Evolutionary conservation across 2,888 invertebrate species (phyloP), one percentile per base, ranked within the genome.

Genomic region (Cactoblastis cactorum): DNA sequence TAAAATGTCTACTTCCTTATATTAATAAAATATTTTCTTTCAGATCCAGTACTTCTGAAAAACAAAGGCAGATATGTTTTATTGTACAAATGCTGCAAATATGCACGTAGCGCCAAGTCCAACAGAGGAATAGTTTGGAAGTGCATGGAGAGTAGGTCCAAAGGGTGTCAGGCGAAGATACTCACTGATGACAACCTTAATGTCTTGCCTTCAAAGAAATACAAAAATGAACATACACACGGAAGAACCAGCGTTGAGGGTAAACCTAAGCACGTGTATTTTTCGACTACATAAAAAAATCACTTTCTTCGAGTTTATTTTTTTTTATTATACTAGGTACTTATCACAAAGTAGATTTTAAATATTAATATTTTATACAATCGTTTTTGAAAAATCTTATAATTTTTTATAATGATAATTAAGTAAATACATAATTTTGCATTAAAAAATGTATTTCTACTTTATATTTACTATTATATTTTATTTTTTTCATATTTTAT

Each of bases 91-190:
- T 69, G 65, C 1, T 77, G 71, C 53, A 79, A 80, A 0, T 87
- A 69, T 58, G 64, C 69, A 0, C 70, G 77, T 53, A 69, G 79
- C 45, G 62, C 83, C 0, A 86, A 78, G 47, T 86, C 88, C 0
- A 88, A 85, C 54, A 86, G 81, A 37, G 88, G 88, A 0, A 71
- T 68, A 0, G 81, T 83, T 0, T 89, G 88, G 88, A 86, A 81
- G 51, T 89, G 88, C 54, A 69, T 76, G 0, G 63, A 68, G 1
- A 80, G 76, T 48, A 86, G 86, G 59, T 59, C 65, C 0, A 80
- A 82, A 0, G 74, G 72, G 0, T 89, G 88, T 49, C 69, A 75
- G 12, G 83, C 76, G 0, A 69, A 64, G 1, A 45, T 84, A 5
- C 76, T 75, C 0, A 88, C 88, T 0, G 87, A 87, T 57, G 74